Evolutionary conservation across 2,888 invertebrate species (phyloP).

Genomic region (Desoria tigrina): DNA sequence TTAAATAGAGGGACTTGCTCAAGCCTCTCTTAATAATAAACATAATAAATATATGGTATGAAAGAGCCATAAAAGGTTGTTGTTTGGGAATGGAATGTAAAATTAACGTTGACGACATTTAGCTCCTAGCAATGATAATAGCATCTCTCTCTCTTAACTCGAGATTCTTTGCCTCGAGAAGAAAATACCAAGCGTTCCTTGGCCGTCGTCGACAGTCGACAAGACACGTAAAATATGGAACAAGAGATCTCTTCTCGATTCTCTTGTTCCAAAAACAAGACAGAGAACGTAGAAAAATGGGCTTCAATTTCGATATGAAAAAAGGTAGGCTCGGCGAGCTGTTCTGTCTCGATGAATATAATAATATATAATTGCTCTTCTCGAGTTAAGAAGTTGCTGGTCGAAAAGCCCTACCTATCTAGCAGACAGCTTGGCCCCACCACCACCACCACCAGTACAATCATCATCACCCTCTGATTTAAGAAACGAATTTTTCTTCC

Average conservation of each 20-base stretch:
- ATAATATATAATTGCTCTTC: too few relatives aligned
- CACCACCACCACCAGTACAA: constrained; percentile 25
- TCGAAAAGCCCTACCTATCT: neutral
- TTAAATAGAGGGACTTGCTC: too few relatives aligned
- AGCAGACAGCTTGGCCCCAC: constrained; percentile 48
- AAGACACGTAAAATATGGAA: too few relatives aligned
- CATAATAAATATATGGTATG: too few relatives aligned
- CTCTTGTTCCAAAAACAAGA: too few relatives aligned
- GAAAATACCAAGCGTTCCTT: neutral
- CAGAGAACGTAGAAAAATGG: neutral
- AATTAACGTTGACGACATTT: constrained; percentile 40
- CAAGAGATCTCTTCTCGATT: too few relatives aligned
- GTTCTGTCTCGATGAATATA: neutral
- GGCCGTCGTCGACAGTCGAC: too few relatives aligned
- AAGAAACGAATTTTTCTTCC: too few relatives aligned
- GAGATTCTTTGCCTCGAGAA: too few relatives aligned
- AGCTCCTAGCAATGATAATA: constrained; percentile 20
- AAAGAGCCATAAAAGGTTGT: constrained; percentile 14
- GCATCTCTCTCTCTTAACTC: neutral
- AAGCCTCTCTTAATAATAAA: too few relatives aligned
- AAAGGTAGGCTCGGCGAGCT: constrained; percentile 5
- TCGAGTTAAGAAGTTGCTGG: too few relatives aligned
- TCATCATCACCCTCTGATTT: constrained; percentile 7
- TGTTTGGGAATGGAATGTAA: constrained; percentile 28
- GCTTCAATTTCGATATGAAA: constrained; percentile 8